These are phyloP conservation scores for Philereme vetulata DNA, from an alignment of 2,888 invertebrate species.

Conservation along the genomic window DNA sequence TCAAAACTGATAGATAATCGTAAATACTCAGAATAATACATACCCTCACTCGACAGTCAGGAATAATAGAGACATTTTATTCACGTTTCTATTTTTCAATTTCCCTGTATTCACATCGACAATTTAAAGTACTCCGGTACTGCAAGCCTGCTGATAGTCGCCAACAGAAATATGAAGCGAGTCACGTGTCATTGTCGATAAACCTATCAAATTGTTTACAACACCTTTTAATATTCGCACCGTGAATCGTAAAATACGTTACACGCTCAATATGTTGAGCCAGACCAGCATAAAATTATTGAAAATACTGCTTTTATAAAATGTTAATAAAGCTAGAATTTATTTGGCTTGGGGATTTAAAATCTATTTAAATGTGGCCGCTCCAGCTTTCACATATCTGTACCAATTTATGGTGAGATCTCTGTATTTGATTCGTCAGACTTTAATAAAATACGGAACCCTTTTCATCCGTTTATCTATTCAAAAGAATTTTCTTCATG, in stretches of 20 bases:
- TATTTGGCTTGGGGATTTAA: neutral
- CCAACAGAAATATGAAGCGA: constrained; percentile 7
- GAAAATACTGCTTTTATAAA: constrained; percentile 12
- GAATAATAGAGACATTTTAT: no score
- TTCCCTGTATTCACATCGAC: no score
- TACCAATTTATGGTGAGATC: constrained; percentile 29
- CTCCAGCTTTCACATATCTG: constrained; percentile 11
- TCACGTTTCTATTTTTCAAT: no score
- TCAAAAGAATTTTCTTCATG: constrained; percentile 67
- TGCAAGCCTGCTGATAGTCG: neutral
- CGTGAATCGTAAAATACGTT: constrained; percentile 22
- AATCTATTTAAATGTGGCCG: neutral
- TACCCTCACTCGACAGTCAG: no score
- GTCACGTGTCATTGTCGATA: constrained; percentile 19
- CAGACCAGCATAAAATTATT: constrained; percentile 11
- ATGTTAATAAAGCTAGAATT: constrained; percentile 1
- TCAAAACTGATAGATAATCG: no score
- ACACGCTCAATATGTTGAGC: constrained; percentile 17
- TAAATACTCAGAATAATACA: no score
- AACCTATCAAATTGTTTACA: constrained; percentile 28
- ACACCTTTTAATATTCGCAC: constrained; percentile 27
- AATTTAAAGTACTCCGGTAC: no score
- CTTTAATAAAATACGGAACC: constrained; percentile 60
- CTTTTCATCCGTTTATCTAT: constrained; percentile 67
- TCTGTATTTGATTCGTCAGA: constrained; percentile 59